A percentile compares a stretch with the other conserved stretches of the same genome.
Evolutionary conservation across 2,888 invertebrate genomes (phyloP).

Genomic region (Cetonia aurata): DNA sequence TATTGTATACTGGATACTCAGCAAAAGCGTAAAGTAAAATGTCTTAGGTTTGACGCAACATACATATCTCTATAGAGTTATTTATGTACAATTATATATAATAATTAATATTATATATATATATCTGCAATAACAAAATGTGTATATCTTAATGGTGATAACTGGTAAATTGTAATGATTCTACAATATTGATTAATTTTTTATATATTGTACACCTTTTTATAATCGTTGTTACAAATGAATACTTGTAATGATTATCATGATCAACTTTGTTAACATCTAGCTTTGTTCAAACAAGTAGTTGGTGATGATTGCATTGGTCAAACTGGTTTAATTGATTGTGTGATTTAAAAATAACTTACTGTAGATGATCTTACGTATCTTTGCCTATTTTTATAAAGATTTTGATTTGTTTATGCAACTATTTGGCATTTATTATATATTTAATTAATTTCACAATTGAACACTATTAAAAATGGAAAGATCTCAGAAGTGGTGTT

Average conservation of each 20-base stretch:
- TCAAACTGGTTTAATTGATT: too few species aligned
- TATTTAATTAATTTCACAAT: too few species aligned
- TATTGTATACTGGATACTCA: conserved; percentile 18
- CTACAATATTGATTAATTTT: conserved; percentile 5
- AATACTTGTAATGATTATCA: neutral
- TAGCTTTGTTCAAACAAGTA: too few species aligned
- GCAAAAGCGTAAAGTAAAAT: conserved; percentile 29
- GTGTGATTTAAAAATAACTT: too few species aligned
- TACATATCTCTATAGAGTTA: conserved; percentile 4
- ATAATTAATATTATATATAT: conserved; percentile 9
- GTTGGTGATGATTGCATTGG: too few species aligned
- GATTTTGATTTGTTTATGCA: too few species aligned
- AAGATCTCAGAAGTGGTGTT: too few species aligned
- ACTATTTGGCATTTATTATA: too few species aligned
- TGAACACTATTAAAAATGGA: too few species aligned
- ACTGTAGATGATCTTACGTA: too few species aligned
- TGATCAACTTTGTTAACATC: conserved; percentile 19
- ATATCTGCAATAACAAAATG: conserved; percentile 38
- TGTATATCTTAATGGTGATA: conserved; percentile 23
- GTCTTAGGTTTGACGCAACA: neutral
- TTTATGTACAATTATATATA: conserved; percentile 22
- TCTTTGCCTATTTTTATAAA: too few species aligned
- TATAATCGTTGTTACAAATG: conserved; percentile 19
- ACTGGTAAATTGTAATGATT: neutral
- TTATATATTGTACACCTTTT: conserved; percentile 14